Conservation (phyloP, 2,113 vertebrate genomes). For the Orientallactaga bullata region DNA sequence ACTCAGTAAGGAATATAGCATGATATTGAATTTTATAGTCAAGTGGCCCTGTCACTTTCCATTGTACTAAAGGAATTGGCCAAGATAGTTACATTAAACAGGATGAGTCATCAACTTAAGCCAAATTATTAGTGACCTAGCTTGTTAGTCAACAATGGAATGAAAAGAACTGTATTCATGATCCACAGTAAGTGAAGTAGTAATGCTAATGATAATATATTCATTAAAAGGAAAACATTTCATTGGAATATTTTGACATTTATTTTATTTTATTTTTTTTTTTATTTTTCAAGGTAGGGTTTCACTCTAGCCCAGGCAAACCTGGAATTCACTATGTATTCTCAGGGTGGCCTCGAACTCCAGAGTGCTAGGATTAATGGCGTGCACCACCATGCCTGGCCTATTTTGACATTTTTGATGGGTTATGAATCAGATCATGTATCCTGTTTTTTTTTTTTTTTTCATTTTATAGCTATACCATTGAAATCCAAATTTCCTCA, state of each 20-base stretch:
- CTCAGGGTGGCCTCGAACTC: too few relatives aligned
- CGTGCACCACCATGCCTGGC: too few relatives aligned
- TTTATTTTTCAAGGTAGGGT: neutral
- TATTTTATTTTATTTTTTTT: neutral
- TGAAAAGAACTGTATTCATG: neutral
- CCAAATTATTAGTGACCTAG: neutral
- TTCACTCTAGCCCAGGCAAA: too few relatives aligned
- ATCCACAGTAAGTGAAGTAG: neutral
- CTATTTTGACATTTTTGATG: neutral
- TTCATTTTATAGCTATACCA: neutral
- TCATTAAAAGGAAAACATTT: conserved; percentile 34
- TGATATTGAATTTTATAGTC: neutral
- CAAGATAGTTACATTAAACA: neutral
- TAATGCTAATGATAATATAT: neutral
- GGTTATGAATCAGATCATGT: neutral
- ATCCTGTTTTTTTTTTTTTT: conserved; percentile 6
- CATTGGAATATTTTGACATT: neutral
- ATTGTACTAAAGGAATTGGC: neutral
- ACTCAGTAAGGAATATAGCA: neutral
- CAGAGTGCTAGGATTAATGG: too few relatives aligned
- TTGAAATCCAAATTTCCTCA: neutral
- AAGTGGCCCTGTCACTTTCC: neutral
- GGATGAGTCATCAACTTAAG: neutral
- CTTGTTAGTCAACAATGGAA: neutral
- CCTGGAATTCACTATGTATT: too few relatives aligned